Conservation (phyloP, 1,140 invertebrate genomes). For the Drepana arcuata region DNA sequence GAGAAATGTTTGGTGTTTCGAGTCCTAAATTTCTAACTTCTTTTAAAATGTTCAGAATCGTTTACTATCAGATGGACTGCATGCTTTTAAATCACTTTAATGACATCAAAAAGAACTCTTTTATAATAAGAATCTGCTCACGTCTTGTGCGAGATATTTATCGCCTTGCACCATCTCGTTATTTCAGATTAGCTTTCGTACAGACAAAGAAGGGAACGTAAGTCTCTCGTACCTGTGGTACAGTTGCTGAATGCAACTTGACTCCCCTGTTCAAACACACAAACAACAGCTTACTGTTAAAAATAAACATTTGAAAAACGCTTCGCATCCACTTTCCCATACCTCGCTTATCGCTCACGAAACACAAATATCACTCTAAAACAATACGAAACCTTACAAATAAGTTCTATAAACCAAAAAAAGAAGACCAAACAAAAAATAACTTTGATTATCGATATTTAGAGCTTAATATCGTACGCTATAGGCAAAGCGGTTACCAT, state of each 20-base stretch:
- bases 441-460: constrained; percentile 2
- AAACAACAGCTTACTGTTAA: constrained; percentile 35
- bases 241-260: not conserved
- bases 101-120: not conserved
- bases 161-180: no score
- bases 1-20: no score
- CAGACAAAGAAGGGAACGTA: not conserved
- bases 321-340: constrained; percentile 24
- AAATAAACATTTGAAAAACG: constrained; percentile 34
- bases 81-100: no score
- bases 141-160: no score
- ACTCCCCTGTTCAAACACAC: constrained; percentile 2
- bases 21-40: no score
- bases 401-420: constrained; percentile 36
- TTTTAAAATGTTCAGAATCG: no score
- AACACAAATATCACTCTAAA: constrained; percentile 53
- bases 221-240: not conserved
- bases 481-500: constrained; percentile 26
- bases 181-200: no score
- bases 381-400: constrained; percentile 60
- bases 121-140: not conserved
- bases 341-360: constrained; percentile 47
- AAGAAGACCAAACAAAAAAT: constrained; percentile 8
- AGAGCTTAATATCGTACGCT: constrained; percentile 10
- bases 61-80: no score